phyloP scores from a whole-genome alignment of 92 coral and sea anemone genomes.

The Montipora capitata region DNA sequence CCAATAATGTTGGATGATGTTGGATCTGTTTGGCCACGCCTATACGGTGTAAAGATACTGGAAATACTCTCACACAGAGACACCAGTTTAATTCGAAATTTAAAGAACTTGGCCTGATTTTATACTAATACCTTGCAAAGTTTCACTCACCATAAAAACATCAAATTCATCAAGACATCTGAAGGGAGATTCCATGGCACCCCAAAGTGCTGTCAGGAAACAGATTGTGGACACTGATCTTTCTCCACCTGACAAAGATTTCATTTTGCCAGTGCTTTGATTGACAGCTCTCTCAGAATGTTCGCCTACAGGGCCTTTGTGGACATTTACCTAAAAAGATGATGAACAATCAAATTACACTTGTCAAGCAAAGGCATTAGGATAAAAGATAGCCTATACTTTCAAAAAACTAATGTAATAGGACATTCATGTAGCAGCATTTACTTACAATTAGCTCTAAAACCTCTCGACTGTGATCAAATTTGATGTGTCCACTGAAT shows the following conservation, averaged over 20 bases:
- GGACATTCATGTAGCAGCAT: background rate
- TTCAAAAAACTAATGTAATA: background rate
- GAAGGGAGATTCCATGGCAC: slow-evolving; percentile 73
- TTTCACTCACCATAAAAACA: slow-evolving; percentile 59
- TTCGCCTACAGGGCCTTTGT: slow-evolving; percentile 21
- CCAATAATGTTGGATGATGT: too few relatives aligned
- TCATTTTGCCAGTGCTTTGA: slow-evolving; percentile 26
- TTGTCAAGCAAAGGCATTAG: too few relatives aligned
- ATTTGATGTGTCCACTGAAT: slow-evolving; percentile 29
- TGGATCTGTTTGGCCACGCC: too few relatives aligned
- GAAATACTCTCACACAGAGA: too few relatives aligned
- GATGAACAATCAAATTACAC: too few relatives aligned
- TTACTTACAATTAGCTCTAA: slow-evolving; percentile 47
- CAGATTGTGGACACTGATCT: slow-evolving; percentile 61
- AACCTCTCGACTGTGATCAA: slow-evolving; percentile 41
- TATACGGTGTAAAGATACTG: too few relatives aligned
- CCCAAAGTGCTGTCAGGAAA: slow-evolving; percentile 60
- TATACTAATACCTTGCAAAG: background rate
- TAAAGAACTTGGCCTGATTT: too few relatives aligned
- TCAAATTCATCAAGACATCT: slow-evolving; percentile 75
- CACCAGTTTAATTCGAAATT: background rate
- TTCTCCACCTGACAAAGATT: slow-evolving; percentile 66
- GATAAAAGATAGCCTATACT: too few relatives aligned
- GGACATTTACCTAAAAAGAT: slow-evolving; percentile 49
- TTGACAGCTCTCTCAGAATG: slow-evolving; percentile 11